These are phyloP conservation scores for Drosophila parthenogenetica DNA, from an alignment of 2,888 invertebrate species.

Conservation along the genomic window DNA sequence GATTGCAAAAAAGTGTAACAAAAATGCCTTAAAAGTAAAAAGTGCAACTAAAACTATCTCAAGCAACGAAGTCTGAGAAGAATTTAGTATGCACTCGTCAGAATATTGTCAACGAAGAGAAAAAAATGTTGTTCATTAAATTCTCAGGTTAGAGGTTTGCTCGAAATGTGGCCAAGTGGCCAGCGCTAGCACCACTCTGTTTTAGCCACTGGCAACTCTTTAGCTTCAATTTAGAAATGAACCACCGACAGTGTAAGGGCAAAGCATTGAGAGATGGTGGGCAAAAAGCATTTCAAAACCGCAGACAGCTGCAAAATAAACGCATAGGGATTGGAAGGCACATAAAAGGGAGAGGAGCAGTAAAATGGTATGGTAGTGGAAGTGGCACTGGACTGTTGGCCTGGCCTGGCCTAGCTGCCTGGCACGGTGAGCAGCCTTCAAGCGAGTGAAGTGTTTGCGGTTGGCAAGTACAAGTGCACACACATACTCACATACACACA, in stretches of 20 bases:
- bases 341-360: conserved; percentile 7
- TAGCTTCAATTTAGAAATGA: conserved; percentile 64
- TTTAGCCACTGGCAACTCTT: conserved; percentile 52
- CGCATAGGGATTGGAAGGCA: conserved; percentile 24
- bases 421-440: conserved; percentile 64
- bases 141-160: conserved; percentile 20
- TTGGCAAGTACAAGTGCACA: conserved; percentile 76
- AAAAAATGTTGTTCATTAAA: conserved; percentile 56
- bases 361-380: background rate
- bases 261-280: conserved; percentile 16
- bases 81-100: conserved; percentile 32
- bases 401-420: conserved; percentile 21
- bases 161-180: conserved; percentile 51
- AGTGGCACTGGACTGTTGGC: conserved; percentile 14
- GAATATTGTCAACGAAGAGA: conserved; percentile 43
- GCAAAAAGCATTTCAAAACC: conserved; percentile 55
- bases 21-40: conserved; percentile 10
- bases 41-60: conserved; percentile 13
- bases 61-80: conserved; percentile 14
- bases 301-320: conserved; percentile 58
- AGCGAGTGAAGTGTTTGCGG: conserved; percentile 79
- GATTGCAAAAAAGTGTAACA: conserved; percentile 16
- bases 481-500: conserved; percentile 39
- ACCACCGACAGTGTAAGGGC: conserved; percentile 36
- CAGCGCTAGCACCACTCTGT: conserved; percentile 20